Conservation (phyloP, 2,888 invertebrate genomes). For the Ornithoptera priamus region DNA sequence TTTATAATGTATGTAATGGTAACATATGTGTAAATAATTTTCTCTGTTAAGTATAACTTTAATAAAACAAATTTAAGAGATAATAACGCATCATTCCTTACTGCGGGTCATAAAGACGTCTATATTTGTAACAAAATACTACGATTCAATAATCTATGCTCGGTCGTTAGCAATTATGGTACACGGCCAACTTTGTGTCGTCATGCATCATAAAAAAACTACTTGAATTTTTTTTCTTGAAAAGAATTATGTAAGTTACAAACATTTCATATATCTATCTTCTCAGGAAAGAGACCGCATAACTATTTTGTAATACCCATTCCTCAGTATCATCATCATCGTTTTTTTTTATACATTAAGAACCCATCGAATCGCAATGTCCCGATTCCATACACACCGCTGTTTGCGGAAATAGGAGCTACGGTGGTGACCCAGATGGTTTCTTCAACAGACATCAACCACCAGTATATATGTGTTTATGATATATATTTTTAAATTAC, state of each 20-base stretch:
- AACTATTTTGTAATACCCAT: too few relatives aligned
- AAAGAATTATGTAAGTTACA: background rate
- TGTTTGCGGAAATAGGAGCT: too few relatives aligned
- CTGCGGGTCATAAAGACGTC: conserved; percentile 7
- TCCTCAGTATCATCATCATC: too few relatives aligned
- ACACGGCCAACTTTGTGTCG: conserved; percentile 7
- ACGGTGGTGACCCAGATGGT: too few relatives aligned
- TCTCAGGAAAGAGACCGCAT: too few relatives aligned
- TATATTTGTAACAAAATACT: conserved; percentile 9
- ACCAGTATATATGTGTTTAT: too few relatives aligned
- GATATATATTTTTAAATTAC: too few relatives aligned
- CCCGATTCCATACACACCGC: too few relatives aligned
- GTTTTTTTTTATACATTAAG: too few relatives aligned
- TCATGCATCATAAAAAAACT: background rate
- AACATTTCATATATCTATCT: background rate
- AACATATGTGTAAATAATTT: background rate
- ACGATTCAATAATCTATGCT: conserved; percentile 14
- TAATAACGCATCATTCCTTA: conserved; percentile 3
- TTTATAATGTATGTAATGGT: background rate
- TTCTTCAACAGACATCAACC: too few relatives aligned
- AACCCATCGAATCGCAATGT: too few relatives aligned
- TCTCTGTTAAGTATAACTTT: background rate
- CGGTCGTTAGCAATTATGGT: conserved; percentile 16
- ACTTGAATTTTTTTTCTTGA: background rate
- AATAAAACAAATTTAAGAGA: background rate